Evolutionary conservation across 1,140 invertebrate genomes (phyloP).

Genomic region (Drosophila ercepeae): DNA sequence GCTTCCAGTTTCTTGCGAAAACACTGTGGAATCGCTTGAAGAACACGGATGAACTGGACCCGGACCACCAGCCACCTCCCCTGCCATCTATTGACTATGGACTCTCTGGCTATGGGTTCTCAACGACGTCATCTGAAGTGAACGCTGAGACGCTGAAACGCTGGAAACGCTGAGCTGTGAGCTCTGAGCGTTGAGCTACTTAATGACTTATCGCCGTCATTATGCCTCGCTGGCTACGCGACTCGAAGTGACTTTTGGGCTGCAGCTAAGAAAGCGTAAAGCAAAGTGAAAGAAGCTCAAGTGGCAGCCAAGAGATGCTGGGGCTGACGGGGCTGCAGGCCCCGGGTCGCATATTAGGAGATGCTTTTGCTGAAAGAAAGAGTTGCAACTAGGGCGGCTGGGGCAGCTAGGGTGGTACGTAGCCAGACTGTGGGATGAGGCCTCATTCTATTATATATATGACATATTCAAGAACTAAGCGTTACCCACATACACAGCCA

Average conservation of each 20-base stretch:
- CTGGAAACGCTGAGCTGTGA: not conserved
- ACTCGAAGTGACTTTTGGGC: slow-evolving; percentile 45
- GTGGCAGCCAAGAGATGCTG: slow-evolving; percentile 26
- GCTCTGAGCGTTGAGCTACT: slow-evolving; percentile 56
- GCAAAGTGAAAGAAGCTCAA: slow-evolving; percentile 71
- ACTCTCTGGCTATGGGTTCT: slow-evolving; percentile 20
- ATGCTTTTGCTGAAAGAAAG: slow-evolving; percentile 30
- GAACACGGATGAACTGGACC: slow-evolving; percentile 28
- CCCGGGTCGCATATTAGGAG: slow-evolving; percentile 24
- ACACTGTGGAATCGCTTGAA: slow-evolving; percentile 14
- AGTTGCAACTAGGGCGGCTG: slow-evolving; percentile 11
- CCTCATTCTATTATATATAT: slow-evolving; percentile 21
- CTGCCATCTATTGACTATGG: slow-evolving; percentile 24
- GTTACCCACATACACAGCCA: slow-evolving; percentile 61
- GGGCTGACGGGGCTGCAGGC: slow-evolving; percentile 9
- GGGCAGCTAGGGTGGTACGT: not conserved
- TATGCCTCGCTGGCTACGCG: slow-evolving; percentile 60
- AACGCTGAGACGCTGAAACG: slow-evolving; percentile 14
- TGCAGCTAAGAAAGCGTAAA: slow-evolving; percentile 73
- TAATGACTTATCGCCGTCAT: slow-evolving; percentile 75
- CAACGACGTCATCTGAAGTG: slow-evolving; percentile 45
- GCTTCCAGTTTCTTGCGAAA: slow-evolving; percentile 14
- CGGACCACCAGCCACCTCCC: not conserved
- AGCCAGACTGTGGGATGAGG: not conserved
- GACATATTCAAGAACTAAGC: slow-evolving; percentile 52